These are phyloP conservation scores for Homalodisca vitripennis DNA, from an alignment of 1,140 invertebrate genomes.

Conservation along the genomic window DNA sequence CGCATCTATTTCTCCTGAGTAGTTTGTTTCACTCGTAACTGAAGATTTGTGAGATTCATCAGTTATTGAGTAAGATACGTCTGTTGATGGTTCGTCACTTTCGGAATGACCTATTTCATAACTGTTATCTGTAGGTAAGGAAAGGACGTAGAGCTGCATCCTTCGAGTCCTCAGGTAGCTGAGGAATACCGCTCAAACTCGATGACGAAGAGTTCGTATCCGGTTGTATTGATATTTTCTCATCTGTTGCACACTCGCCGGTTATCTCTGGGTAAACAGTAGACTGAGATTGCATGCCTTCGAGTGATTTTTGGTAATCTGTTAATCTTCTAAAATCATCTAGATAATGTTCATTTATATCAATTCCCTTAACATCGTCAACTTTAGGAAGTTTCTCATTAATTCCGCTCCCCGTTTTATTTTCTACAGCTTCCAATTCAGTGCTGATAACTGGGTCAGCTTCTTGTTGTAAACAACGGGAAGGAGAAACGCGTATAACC, in stretches of 20 bases:
- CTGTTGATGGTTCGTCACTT: not conserved
- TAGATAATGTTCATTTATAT: too few species aligned
- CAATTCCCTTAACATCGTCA: too few species aligned
- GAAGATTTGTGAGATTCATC: too few species aligned
- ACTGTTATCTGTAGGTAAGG: constrained; percentile 7
- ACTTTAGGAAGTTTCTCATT: too few species aligned
- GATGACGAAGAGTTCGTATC: constrained; percentile 13
- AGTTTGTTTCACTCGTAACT: too few species aligned
- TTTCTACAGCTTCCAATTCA: too few species aligned
- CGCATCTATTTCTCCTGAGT: too few species aligned
- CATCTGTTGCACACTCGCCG: not conserved
- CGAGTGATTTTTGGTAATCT: too few species aligned
- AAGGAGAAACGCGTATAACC: not conserved
- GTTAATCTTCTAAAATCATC: too few species aligned
- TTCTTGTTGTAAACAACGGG: too few species aligned
- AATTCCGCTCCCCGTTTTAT: too few species aligned
- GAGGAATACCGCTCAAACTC: constrained; percentile 11
- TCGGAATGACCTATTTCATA: not conserved
- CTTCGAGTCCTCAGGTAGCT: not conserved
- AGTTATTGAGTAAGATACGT: too few species aligned
- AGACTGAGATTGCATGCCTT: not conserved
- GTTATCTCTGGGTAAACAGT: not conserved
- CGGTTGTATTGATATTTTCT: not conserved
- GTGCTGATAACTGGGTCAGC: not conserved
- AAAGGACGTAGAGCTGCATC: not conserved